Base-by-base conservation (phyloP, 2,888 invertebrate genomes). In the Flexamia atlantica region DNA sequence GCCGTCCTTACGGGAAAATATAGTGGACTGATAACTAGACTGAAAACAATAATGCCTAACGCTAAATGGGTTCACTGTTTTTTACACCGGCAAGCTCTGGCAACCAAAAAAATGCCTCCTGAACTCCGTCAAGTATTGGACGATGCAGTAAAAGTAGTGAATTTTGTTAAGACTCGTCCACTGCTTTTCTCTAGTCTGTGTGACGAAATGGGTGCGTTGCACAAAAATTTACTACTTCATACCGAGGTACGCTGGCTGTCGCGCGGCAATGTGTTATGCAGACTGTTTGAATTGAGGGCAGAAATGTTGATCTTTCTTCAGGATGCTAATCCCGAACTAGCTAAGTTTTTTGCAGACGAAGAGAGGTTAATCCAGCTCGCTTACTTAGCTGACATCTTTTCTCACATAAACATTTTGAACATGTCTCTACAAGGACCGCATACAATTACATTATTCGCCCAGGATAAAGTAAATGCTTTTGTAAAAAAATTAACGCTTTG, bases 331-430 rank as follows among this genome's bases (percentile, higher is more conserved):
- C 70, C 57, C 20, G 30, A 53, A 50, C 64, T 68, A 46, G 60
- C 23, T 36, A 36, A 36, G 36, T 36, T 36, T 36, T 36, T 36
- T 36, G 36, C 36, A 7, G 36, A 36, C 36, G 60, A 81, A 50
- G 83, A 82, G 68, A 83, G 36, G 82, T 85, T 81, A 81, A 84
- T 84, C 72, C 84, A 84, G n/a, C 46, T 46, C 46, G 68, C 81
- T 82, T 86, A 86, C 74, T 84, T 85, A 82, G 83, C 83, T 46
- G 86, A 86, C 60, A 86, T 86, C 80, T 87, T 87, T 64, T 84
- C 85, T 36, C 36, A 36, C 4, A 36, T 36, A 36, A 36, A 36
- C 36, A 36, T 36, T 36, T 36, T 36, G 36, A 36, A 36, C 36
- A 36, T 86, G 32, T 72, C 60, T 46, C 81, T 85, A 20, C 86